Percentiles rank a stretch among this genome's conserved stretches.
Evolutionary conservation across 2,113 vertebrate species (phyloP).

Genomic region (Gila orcuttii): DNA sequence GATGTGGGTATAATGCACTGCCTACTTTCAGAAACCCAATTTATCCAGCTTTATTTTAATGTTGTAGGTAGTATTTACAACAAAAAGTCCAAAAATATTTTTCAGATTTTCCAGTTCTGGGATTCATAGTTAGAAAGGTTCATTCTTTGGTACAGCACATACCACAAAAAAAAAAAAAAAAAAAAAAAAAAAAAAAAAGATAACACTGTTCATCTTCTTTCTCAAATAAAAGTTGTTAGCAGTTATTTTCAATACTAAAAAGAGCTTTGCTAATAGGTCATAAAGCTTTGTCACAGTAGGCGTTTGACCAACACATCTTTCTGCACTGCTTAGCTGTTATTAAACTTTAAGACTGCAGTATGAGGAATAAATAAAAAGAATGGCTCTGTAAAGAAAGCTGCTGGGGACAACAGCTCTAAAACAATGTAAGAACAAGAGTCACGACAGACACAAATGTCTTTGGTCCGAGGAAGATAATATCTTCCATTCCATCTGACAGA

Average conservation of each 20-base stretch:
- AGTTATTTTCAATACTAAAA: constrained; percentile 16
- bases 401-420: not conserved
- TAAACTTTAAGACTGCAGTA: constrained; percentile 9
- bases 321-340: not conserved
- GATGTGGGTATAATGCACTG: not conserved
- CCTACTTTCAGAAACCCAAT: constrained; percentile 8
- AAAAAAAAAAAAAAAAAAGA: not conserved
- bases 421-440: not conserved
- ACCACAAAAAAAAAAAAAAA: not conserved
- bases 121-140: constrained; percentile 26
- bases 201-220: constrained; percentile 14
- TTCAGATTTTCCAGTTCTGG: constrained; percentile 40
- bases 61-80: not conserved
- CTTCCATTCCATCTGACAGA: not conserved
- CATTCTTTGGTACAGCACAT: constrained; percentile 8
- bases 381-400: constrained; percentile 6
- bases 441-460: not conserved
- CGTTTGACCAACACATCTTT: not conserved
- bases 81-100: constrained; percentile 18
- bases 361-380: constrained; percentile 25
- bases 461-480: not conserved
- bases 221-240: constrained; percentile 12
- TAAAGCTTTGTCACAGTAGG: not conserved
- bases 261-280: constrained; percentile 11
- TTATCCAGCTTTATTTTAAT: not conserved